Base-by-base conservation (phyloP, 1,140 invertebrate genomes). In the Chironomus tepperi region DNA sequence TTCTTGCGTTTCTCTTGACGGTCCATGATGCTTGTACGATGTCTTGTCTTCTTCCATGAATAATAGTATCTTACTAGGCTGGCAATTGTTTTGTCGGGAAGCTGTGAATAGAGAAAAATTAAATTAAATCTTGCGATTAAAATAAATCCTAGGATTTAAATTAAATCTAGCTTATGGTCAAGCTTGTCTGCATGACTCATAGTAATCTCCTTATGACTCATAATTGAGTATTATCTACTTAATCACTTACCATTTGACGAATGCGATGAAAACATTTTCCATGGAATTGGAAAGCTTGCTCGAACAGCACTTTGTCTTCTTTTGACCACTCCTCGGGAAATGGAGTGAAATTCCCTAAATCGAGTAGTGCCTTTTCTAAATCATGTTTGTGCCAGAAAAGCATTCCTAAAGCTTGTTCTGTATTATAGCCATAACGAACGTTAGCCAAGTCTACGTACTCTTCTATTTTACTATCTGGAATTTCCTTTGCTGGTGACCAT, bases 371-470 rank as follows among this genome's bases (percentile, higher is more conserved):
- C 78, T 93, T 88, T 77, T 95, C 94, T 64, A 98, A 85, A 83
- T 98, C 94, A 84, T 98, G 96, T 84, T 97, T 97, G 79, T 98
- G 96, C 96, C 96, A 98, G 83, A 97, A 98, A 10, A 99, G 84
- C 94, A 98, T 97, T 12, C 96, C 97, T 43, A 99, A 84, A 21
- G 97, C 96, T 84, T 99, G 96, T 86, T 98, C 97, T 47, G 93
- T 93, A 84, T 97, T 98, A 79, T 98, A 99, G 72, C 95, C 95
- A 88, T 96, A 98, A 82, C 97, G 98, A 80, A 98, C 95, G 85
- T 97, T 98, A n/a, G 96, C 94, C 77, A 96, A 88, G 78, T 89
- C 88, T 76, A 97, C 93, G 80, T 97, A 98, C 80, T 97, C 93
- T 84, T 98, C 96, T 86, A 98, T 86, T 87, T 94, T 93, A 70